Evolutionary conservation across 2,113 vertebrate species (phyloP).

Genomic region (Neodontobutis hainanensis): DNA sequence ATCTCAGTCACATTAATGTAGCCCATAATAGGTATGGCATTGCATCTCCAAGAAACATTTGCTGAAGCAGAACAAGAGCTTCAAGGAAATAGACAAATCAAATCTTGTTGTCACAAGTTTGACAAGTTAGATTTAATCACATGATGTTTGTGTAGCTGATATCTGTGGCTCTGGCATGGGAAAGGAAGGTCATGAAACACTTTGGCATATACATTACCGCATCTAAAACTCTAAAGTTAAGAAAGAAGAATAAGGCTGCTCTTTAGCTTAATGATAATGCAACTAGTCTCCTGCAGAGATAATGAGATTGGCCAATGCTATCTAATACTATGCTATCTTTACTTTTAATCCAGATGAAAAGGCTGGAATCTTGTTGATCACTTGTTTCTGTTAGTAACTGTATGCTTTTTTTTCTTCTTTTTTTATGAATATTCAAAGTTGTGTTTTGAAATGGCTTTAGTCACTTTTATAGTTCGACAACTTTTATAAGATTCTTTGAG

Average conservation of each 20-base stretch:
- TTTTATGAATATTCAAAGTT: conserved; percentile 2
- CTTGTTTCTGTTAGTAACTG: background rate
- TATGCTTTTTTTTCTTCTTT: background rate
- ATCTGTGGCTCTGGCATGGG: background rate
- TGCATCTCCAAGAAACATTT: conserved; percentile 50
- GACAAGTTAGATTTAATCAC: conserved; percentile 35
- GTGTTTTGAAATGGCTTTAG: no score
- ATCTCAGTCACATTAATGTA: conserved; percentile 63
- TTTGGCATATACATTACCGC: background rate
- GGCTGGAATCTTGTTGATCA: conserved; percentile 7
- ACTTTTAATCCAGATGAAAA: conserved; percentile 56
- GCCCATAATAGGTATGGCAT: conserved; percentile 66
- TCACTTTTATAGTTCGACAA: background rate
- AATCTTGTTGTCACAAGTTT: conserved; percentile 46
- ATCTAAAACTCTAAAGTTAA: conserved; percentile 7
- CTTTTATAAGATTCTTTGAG: no score
- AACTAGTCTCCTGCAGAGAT: conserved; percentile 53
- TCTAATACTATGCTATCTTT: no score
- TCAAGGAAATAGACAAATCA: conserved; percentile 40
- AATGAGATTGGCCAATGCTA: conserved; percentile 44
- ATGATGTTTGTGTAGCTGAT: conserved; percentile 19
- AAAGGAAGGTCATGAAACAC: conserved; percentile 16
- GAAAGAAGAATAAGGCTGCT: conserved; percentile 5
- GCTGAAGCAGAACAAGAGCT: conserved; percentile 26
- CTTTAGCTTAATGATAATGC: conserved; percentile 19